phyloP scores from a whole-genome alignment of 2,888 invertebrate species.

The Chorisops tibialis region DNA sequence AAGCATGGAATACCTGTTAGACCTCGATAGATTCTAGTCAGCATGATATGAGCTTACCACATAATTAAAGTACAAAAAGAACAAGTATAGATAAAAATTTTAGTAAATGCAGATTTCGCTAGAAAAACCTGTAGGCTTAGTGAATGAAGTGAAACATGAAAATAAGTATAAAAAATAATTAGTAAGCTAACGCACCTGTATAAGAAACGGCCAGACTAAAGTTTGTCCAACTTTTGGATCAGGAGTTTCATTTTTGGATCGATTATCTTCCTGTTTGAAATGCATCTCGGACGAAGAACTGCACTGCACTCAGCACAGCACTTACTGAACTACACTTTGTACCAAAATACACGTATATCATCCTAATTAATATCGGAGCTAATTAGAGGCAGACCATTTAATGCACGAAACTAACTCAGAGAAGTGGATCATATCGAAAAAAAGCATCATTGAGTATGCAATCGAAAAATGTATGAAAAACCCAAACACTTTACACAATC shows the following conservation, averaged over 20 bases:
- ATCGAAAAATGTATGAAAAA: too few relatives aligned
- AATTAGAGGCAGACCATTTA: too few relatives aligned
- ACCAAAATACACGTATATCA: background rate
- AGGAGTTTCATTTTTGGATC: slow-evolving; percentile 35
- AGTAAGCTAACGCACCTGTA: slow-evolving; percentile 10
- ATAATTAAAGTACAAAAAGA: too few relatives aligned
- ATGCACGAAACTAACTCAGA: too few relatives aligned
- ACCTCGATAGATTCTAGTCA: too few relatives aligned
- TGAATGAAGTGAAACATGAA: background rate
- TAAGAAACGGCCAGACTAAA: slow-evolving; percentile 28
- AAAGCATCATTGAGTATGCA: too few relatives aligned
- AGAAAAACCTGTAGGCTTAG: background rate
- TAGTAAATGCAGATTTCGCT: too few relatives aligned
- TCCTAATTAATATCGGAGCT: background rate
- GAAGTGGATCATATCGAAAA: too few relatives aligned
- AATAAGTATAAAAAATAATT: background rate
- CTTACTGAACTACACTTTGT: background rate
- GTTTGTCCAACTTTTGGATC: slow-evolving; percentile 37
- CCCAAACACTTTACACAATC: too few relatives aligned
- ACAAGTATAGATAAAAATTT: too few relatives aligned
- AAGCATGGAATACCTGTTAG: too few relatives aligned
- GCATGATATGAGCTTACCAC: too few relatives aligned
- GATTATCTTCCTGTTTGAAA: slow-evolving; percentile 36
- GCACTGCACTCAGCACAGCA: background rate
- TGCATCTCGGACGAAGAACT: slow-evolving; percentile 29